Evolutionary conservation across 2,888 invertebrate genomes (phyloP).

Genomic region (Didymodactylos carnosus): DNA sequence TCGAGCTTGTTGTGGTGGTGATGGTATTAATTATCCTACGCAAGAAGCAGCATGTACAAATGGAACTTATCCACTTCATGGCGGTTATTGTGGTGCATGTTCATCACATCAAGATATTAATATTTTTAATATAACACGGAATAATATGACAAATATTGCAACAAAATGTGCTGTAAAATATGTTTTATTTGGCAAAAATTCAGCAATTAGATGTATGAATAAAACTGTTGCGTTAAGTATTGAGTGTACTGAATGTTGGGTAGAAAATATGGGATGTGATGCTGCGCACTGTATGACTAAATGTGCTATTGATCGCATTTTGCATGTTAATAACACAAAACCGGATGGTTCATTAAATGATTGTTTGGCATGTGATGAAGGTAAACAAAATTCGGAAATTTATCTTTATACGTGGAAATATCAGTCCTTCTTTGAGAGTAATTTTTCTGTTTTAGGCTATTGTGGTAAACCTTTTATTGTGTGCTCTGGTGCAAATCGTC

Average conservation of each 20-base stretch:
- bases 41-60: no score
- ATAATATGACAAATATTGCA: not conserved
- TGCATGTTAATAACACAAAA: not conserved
- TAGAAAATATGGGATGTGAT: not conserved
- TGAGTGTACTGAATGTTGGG: constrained; percentile 4
- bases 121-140: not conserved
- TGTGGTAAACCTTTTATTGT: not conserved
- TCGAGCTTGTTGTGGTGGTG: no score
- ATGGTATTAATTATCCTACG: no score
- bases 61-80: no score
- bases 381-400: no score
- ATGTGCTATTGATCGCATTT: not conserved
- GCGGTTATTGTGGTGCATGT: constrained; percentile 4
- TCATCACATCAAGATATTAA: not conserved
- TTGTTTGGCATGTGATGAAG: constrained; percentile 5
- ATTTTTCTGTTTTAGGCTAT: no score
- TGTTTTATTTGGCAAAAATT: no score
- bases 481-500: not conserved
- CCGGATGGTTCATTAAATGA: constrained; percentile 2
- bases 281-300: not conserved
- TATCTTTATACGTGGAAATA: no score
- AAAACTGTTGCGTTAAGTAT: no score
- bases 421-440: no score
- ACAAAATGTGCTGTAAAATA: no score
- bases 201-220: not conserved